Evolutionary conservation across 2,888 invertebrate species (phyloP), one percentile per base, ranked within the genome.

Genomic region (Apodemia duryi): DNA sequence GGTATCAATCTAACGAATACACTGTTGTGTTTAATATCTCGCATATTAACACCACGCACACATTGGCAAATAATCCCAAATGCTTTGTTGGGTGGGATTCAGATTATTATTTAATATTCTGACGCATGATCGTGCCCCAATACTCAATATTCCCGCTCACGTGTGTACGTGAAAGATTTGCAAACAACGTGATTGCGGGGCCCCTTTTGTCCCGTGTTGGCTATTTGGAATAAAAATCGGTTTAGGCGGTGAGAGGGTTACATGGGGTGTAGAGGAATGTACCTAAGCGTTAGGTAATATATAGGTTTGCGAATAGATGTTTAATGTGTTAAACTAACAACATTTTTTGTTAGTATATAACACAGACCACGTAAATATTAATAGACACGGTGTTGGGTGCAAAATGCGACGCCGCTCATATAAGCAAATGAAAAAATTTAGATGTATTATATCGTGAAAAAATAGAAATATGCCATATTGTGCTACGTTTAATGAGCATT

Each of bases 141-240:
- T 67, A 67, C 67, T 67, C 67, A 65, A 65, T 65, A 67, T 63
- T 67, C 65, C 57, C 60, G 60, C 67, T 61, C 63, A 63, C 52
- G 63, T 49, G 54, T 43, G 60, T 57, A 67, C 67, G 67, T 67
- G 67, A 52, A 43, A 54, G 61, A 62, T 35, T 65, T 65, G 62
- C 62, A 62, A 65, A 65, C 61, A 65, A 54, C 61, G 62, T 61
- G 65, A 61, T 61, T 61, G 57, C 57, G 57, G 57, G 32, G 43
- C 43, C 32, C 32, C 35, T 57, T 60, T 60, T 60, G 57, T 60
- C 57, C 57, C 57, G 57, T 60, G 57, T 60, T 32, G 57, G 57
- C 57, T 60, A 60, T 60, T 60, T 60, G 57, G 57, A 35, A 60
- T 60, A 60, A 60, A 60, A 60, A 60, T 60, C 60, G 60, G 32